Evolutionary conservation across 2,888 invertebrate species (phyloP).

Genomic region (Odontocolon sp.): DNA sequence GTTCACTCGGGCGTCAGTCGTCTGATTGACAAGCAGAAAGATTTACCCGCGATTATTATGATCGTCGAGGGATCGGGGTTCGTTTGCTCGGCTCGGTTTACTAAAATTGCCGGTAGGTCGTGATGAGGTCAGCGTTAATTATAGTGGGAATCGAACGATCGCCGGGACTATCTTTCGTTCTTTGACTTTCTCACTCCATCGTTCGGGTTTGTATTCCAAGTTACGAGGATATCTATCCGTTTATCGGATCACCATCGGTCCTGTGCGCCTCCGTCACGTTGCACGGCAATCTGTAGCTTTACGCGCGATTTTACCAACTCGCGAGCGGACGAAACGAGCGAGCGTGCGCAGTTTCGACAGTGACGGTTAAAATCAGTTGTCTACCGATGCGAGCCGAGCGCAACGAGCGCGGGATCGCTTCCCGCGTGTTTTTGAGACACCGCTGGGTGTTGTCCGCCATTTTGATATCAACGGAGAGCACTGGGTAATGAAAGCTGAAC

Average conservation of each 20-base stretch:
- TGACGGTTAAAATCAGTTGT: conserved; percentile 63
- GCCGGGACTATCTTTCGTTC: conserved; percentile 12
- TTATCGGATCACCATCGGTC: conserved; percentile 76
- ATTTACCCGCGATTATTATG: conserved; percentile 76
- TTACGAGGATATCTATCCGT: conserved; percentile 77
- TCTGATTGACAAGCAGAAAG: conserved; percentile 76
- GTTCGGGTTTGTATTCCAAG: conserved; percentile 46
- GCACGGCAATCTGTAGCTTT: conserved; percentile 43
- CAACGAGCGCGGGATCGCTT: too few relatives aligned
- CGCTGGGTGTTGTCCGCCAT: too few relatives aligned
- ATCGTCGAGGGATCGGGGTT: conserved; percentile 67
- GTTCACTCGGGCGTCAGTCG: conserved; percentile 70
- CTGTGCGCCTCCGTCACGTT: conserved; percentile 38
- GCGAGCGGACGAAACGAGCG: conserved; percentile 22
- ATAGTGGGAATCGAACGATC: conserved; percentile 72
- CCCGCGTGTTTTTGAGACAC: too few relatives aligned
- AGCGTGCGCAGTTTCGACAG: conserved; percentile 52
- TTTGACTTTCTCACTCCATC: conserved; percentile 26
- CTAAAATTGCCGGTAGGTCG: conserved; percentile 78
- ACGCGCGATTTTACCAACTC: conserved; percentile 22
- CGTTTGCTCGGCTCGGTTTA: conserved; percentile 59
- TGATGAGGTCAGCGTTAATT: conserved; percentile 78
- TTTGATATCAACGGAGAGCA: not conserved
- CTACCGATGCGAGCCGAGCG: conserved; percentile 41
- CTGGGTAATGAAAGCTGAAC: conserved; percentile 49